A percentile compares a stretch with the other conserved stretches of the same genome.
Conservation (phyloP, 2,797 vertebrate genomes). For the Orientallactaga sibirica region DNA sequence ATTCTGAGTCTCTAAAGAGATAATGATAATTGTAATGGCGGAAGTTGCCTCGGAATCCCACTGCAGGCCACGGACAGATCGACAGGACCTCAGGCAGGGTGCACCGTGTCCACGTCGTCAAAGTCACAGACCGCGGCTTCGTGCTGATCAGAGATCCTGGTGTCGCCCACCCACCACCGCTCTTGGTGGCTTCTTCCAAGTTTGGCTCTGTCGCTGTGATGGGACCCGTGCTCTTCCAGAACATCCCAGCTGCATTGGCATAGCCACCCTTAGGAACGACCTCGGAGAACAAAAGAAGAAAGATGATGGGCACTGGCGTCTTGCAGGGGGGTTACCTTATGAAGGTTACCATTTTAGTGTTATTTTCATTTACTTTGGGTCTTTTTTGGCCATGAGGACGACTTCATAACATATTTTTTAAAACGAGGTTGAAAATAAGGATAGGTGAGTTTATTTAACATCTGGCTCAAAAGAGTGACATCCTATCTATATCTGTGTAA, state of each 20-base stretch:
- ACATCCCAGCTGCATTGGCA: constrained; percentile 85
- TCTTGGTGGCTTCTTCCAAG: constrained; percentile 86
- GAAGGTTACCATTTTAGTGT: not conserved
- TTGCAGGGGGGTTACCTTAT: constrained; percentile 36
- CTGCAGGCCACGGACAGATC: constrained; percentile 82
- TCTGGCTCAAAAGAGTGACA: too few species aligned
- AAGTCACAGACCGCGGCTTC: constrained; percentile 91
- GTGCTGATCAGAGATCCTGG: constrained; percentile 90
- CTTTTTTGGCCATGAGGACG: not conserved
- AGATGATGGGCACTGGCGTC: constrained; percentile 50
- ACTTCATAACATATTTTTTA: not conserved
- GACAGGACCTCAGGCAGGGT: constrained; percentile 88
- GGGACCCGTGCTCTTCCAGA: constrained; percentile 87
- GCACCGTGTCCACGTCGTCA: constrained; percentile 87
- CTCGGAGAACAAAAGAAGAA: constrained; percentile 77
- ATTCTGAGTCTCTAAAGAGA: not conserved
- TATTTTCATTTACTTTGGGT: not conserved
- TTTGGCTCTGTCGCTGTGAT: not conserved
- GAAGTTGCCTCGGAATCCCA: constrained; percentile 88
- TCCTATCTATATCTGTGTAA: too few species aligned
- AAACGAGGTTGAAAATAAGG: too few species aligned
- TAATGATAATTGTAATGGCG: too few species aligned
- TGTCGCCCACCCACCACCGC: constrained; percentile 84
- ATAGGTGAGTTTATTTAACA: too few species aligned
- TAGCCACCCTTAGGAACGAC: constrained; percentile 89